A percentile compares a stretch with the other conserved stretches of the same genome.
These are phyloP conservation scores for Coturnix japonica DNA, from an alignment of 2,113 vertebrate species.

Conservation along the genomic window DNA sequence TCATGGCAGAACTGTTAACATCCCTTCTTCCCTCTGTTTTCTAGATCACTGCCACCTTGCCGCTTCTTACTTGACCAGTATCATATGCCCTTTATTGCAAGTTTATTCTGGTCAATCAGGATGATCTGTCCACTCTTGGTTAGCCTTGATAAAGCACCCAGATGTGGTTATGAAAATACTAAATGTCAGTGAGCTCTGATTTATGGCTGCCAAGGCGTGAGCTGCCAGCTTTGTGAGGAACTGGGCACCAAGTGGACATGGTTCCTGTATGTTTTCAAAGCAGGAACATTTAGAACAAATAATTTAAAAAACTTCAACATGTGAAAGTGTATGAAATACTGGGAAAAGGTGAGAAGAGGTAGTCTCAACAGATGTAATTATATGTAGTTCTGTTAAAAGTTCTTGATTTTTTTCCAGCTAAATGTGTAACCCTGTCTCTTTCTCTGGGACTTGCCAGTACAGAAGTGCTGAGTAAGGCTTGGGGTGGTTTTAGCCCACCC, in stretches of 20 bases:
- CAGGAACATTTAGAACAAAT: not conserved
- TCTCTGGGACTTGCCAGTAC: not conserved
- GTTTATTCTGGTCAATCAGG: not conserved
- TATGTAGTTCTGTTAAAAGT: not conserved
- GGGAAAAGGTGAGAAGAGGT: not conserved
- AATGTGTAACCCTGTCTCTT: not conserved
- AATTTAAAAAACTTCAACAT: not conserved
- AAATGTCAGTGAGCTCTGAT: not conserved
- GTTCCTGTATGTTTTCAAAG: not conserved
- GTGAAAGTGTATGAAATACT: not conserved
- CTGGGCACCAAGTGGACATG: not conserved
- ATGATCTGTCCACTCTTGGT: not conserved
- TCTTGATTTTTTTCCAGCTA: not conserved
- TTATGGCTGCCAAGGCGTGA: not conserved
- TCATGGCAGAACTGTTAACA: not conserved
- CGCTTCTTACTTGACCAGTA: not conserved
- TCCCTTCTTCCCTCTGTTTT: not conserved
- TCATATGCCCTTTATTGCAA: not conserved
- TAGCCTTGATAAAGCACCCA: not conserved
- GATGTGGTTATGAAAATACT: not conserved
- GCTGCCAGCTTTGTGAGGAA: not conserved
- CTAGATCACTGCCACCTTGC: not conserved
- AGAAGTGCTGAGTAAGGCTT: not conserved
- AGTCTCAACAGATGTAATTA: not conserved
- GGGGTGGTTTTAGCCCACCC: not conserved